phyloP scores from a whole-genome alignment of 2,113 vertebrate species.

The Equus przewalskii region DNA sequence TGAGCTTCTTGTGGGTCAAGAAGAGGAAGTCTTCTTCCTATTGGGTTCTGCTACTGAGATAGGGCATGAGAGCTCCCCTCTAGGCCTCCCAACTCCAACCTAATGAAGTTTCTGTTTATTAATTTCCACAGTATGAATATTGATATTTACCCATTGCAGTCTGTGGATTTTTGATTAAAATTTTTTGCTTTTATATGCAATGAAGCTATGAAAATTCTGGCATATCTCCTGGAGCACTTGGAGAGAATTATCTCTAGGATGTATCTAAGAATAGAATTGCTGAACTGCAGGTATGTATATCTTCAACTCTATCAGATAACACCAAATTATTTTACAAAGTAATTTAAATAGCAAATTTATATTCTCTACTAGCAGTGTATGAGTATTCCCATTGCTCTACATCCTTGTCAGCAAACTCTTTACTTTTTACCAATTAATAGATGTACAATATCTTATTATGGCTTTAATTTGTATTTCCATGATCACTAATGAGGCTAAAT shows the following conservation, averaged over 20 bases:
- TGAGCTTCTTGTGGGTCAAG: too few relatives aligned
- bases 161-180: background rate
- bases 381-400: background rate
- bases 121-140: background rate
- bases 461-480: background rate
- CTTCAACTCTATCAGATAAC: background rate
- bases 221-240: background rate
- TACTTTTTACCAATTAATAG: background rate
- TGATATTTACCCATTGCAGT: background rate
- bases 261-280: background rate
- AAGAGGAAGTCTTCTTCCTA: too few relatives aligned
- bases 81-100: too few relatives aligned
- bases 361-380: background rate
- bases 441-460: background rate
- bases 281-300: background rate
- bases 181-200: background rate
- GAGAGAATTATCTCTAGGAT: background rate
- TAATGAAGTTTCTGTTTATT: too few relatives aligned
- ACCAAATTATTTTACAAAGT: background rate
- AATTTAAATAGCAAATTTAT: background rate
- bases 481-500: background rate
- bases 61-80: too few relatives aligned
- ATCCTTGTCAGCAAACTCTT: background rate
- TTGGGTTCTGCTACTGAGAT: too few relatives aligned
- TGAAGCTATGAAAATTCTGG: background rate